Evolutionary conservation across 2,797 vertebrate genomes (phyloP).

Genomic region (Lerista edwardsae): DNA sequence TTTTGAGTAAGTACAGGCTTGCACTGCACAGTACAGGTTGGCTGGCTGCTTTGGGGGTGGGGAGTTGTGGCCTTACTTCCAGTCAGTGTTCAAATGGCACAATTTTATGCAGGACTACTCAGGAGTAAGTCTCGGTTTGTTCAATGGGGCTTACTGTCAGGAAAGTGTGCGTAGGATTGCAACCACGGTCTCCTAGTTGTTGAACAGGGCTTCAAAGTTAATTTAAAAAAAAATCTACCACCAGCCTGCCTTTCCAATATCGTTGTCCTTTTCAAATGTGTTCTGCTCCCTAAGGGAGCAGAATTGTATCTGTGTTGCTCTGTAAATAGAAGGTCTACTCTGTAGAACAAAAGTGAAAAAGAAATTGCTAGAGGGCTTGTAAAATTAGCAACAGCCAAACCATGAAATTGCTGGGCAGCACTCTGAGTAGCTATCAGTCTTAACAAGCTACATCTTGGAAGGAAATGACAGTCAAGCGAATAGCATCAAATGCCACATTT

Average conservation of each 20-base stretch:
- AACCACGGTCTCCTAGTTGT: too few species aligned
- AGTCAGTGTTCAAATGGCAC: too few species aligned
- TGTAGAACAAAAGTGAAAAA: neutral
- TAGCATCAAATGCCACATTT: neutral
- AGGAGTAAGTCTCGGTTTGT: too few species aligned
- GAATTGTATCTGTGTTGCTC: too few species aligned
- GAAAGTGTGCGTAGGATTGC: too few species aligned
- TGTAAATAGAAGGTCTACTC: neutral
- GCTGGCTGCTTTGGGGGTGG: neutral
- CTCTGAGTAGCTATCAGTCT: neutral
- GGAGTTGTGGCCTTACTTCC: neutral
- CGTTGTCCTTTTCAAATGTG: neutral
- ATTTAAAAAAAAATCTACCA: neutral
- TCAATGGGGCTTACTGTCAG: too few species aligned
- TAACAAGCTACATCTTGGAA: neutral
- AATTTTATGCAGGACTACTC: too few species aligned
- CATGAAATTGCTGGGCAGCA: neutral
- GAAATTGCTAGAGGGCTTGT: neutral
- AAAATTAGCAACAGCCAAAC: neutral
- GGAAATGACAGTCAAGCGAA: neutral
- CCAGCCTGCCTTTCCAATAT: neutral
- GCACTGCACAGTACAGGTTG: neutral
- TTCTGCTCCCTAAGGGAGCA: neutral
- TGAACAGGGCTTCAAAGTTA: neutral
- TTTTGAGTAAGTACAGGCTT: too few species aligned